Evolutionary conservation across 2,797 vertebrate species (phyloP), one percentile per base, ranked within the genome.

Genomic region (Enteromius afrohamiltoni): DNA sequence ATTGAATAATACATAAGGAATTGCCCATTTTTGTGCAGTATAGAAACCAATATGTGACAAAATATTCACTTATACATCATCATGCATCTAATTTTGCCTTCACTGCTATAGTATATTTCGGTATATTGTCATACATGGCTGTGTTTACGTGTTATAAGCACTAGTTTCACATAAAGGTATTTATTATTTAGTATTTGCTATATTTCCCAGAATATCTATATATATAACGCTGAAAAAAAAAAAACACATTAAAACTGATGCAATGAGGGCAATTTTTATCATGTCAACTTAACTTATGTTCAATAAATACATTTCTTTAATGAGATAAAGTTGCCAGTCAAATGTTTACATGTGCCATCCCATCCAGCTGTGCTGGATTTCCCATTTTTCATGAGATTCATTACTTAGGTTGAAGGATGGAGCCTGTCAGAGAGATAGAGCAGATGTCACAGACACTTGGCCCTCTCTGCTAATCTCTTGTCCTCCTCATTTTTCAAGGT

Each of bases 281-380:
- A n/a, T 55, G 21, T 55, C 53, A 55, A 21, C 21, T 55, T 55
- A 11, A 55, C 21, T 42, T 42, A 10, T 42, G 9, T 42, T 42
- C 40, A 42, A 42, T 42, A 10, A 42, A 42, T 31, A 31, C 0
- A 73, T 73, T 29, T 21, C 21, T 21, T 13, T 7, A n/a, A 34
- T 74, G 10, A 34, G 70, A 62, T 3, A 31, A 29, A 31, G 49
- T 2, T 73, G 9, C 26, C 45, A 62, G 11, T 77, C 23, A 29
- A 51, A 31, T 1, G 9, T 19, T 21, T 13, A 21, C 0, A 1
- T 45, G 55, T 83, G 65, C 68, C 83, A 83, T 85, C 34, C 21
- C 82, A 77, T 42, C 81, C 80, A 42, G 86, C 70, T 34, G 26
- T 45, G 13, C 76, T 70, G 53, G 65, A 69, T 87, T 87, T 88